Conservation (phyloP, 2,113 vertebrate species). For the Saguinus midas region DNA sequence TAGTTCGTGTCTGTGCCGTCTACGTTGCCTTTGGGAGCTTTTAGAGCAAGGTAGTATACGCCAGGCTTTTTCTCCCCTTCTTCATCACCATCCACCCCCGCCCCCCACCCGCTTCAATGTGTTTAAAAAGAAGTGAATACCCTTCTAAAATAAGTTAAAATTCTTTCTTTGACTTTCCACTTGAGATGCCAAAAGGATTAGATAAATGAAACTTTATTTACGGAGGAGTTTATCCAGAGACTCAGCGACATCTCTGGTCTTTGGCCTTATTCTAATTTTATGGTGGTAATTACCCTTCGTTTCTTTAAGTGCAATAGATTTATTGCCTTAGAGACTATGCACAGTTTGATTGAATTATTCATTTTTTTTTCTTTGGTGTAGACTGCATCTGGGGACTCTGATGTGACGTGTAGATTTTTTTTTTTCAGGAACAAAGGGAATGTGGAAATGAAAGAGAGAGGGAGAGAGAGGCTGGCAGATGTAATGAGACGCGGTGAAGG, state of each 20-base stretch:
- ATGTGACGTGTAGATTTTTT: conserved; percentile 90
- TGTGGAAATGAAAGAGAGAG: conserved; percentile 93
- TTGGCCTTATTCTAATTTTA: conserved; percentile 86
- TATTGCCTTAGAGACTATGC: conserved; percentile 90
- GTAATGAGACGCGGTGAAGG: conserved; percentile 93
- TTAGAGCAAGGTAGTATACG: conserved; percentile 35
- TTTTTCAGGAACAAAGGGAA: conserved; percentile 92
- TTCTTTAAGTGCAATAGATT: conserved; percentile 88
- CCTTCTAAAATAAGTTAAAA: conserved; percentile 77
- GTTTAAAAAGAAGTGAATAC: conserved; percentile 61
- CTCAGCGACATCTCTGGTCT: conserved; percentile 78
- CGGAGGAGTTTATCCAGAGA: conserved; percentile 82
- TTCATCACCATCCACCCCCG: not conserved
- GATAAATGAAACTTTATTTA: conserved; percentile 87
- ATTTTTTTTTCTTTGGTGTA: conserved; percentile 90
- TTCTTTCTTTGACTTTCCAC: conserved; percentile 80
- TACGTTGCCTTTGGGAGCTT: conserved; percentile 36
- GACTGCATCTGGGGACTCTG: conserved; percentile 91
- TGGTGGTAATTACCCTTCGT: conserved; percentile 86
- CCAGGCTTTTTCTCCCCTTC: not conserved
- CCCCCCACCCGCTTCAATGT: not conserved
- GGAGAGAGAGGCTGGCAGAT: conserved; percentile 92
- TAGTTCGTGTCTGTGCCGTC: conserved; percentile 16
- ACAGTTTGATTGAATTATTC: conserved; percentile 92
- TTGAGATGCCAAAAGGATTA: conserved; percentile 81